Evolutionary conservation across 2,797 vertebrate genomes (phyloP).

Genomic region (Hypotaenidia okinawae): DNA sequence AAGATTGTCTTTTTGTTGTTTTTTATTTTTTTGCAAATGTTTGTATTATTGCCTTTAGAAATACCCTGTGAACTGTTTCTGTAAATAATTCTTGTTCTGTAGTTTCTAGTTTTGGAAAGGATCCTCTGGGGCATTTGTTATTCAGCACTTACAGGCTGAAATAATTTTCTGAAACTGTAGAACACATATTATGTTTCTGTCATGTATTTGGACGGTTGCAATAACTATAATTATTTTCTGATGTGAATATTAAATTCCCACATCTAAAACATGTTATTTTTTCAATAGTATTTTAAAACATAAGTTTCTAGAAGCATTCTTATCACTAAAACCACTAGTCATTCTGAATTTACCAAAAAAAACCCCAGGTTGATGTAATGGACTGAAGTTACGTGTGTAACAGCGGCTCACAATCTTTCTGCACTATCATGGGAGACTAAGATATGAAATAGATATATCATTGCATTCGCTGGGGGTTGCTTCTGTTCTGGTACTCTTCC

Average conservation of each 20-base stretch:
- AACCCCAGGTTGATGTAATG: not conserved
- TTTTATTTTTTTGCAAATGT: not conserved
- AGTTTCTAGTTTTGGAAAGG: not conserved
- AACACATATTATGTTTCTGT: not conserved
- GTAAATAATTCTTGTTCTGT: not conserved
- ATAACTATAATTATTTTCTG: not conserved
- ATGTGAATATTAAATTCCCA: not conserved
- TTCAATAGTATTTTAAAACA: not conserved
- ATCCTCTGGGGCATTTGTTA: not conserved
- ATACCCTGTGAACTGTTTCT: not conserved
- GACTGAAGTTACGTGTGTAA: not conserved
- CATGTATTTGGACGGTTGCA: not conserved
- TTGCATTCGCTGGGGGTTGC: not conserved
- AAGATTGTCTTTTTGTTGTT: not conserved
- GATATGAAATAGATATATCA: constrained; percentile 33
- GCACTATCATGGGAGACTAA: not conserved
- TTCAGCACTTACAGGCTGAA: not conserved
- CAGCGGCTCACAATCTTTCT: not conserved
- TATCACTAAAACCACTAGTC: not conserved
- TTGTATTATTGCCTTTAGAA: constrained; percentile 25
- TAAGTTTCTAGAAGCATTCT: not conserved
- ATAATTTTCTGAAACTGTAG: constrained; percentile 3
- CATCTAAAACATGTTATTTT: not conserved
- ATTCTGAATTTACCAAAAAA: not conserved
- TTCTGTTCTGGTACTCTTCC: not conserved